These are phyloP conservation scores for Vanessa tameamea DNA, from an alignment of 1,140 invertebrate species.

Conservation along the genomic window DNA sequence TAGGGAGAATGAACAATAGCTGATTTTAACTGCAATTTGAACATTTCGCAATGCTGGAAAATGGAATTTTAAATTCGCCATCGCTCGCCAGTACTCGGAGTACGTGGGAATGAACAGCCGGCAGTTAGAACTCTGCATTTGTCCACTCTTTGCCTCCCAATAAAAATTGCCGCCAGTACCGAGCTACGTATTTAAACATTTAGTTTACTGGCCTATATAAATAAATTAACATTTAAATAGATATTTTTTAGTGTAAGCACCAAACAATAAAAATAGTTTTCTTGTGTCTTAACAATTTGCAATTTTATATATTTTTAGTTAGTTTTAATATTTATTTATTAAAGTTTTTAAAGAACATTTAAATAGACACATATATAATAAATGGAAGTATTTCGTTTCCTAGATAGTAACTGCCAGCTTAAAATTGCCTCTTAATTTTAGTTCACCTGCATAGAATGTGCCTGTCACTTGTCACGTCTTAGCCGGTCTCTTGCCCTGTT, in stretches of 20 bases:
- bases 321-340: too few relatives aligned
- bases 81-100: conserved; percentile 43
- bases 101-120: conserved; percentile 54
- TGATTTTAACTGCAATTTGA: conserved; percentile 51
- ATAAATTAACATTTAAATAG: too few relatives aligned
- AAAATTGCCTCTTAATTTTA: background rate
- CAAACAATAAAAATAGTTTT: too few relatives aligned
- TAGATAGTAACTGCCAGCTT: too few relatives aligned
- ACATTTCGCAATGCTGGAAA: conserved; percentile 56
- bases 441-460: conserved; percentile 11
- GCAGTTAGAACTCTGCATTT: conserved; percentile 31
- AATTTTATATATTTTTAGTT: too few relatives aligned
- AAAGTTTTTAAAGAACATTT: too few relatives aligned
- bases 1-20: conserved; percentile 18
- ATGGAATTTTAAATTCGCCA: conserved; percentile 69
- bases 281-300: too few relatives aligned
- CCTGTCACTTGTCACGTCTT: conserved; percentile 34
- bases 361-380: too few relatives aligned
- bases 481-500: conserved; percentile 36
- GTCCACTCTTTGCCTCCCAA: conserved; percentile 22
- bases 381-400: too few relatives aligned
- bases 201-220: background rate
- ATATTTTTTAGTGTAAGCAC: too few relatives aligned
- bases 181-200: background rate
- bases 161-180: conserved; percentile 13